Evolutionary conservation across 1,140 invertebrate genomes (phyloP), one percentile per base, ranked within the genome.

Genomic region (Steinernema feltiae): DNA sequence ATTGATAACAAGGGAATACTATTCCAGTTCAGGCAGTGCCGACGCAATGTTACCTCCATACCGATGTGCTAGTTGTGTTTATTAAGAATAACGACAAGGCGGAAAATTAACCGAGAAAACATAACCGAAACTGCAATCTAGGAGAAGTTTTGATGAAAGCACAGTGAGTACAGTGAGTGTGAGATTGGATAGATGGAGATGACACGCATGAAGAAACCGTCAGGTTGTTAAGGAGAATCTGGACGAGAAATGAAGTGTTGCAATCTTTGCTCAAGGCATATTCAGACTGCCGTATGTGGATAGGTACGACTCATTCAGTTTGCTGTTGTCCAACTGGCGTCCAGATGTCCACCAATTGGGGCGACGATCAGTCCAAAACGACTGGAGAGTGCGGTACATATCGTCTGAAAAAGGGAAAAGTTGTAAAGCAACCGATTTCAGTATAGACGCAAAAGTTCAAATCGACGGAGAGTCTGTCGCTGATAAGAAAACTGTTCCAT

Each of bases 261-360:
- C 35, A 63, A 63, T 7, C 7, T n/a, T 3, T 3, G 53, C 24
- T 63, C 24, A 63, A 27, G 53, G 53, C 12, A 63, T 17, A 21
- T 63, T 63, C 7, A 63, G 53, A 63, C 53, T 63, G 12, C 53
- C 53, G 24, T 63, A 63, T 7, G 53, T 63, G 53, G 53, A 63
- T 21, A 63, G 53, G 53, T 63, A 63, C 2, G 53, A 63, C 2
- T 63, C 53, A 21, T 63, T 63, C 7, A 63, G 53, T 63, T 27
- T 63, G 53, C 7, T 15, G 53, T 63, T 63, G 53, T 63, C 53
- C 2, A 63, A 63, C 53, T 63, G 53, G 7, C 24, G 15, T 7
- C 24, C 3, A 15, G 53, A 63, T 7, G 15, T 63, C 12, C 12
- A 12, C 53, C 53, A 63, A 21, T 21, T 63, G 53, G 15, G 53